Conservation (phyloP, 2,113 vertebrate genomes). For the Microtus richardsoni region DNA sequence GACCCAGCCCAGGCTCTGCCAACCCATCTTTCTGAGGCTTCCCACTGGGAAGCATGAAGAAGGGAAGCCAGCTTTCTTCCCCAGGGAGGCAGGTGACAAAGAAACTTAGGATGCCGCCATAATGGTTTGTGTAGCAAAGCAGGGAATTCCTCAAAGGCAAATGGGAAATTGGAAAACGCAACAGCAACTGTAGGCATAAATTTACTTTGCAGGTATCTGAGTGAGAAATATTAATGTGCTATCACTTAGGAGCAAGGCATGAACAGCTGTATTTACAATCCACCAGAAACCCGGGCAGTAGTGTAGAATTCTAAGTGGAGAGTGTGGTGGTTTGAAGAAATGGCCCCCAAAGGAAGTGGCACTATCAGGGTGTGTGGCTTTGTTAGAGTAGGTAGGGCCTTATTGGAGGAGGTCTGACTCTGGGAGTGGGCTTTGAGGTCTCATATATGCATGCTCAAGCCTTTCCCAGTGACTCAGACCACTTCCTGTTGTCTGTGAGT, state of each 20-base stretch:
- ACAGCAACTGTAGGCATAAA: background rate
- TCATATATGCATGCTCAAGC: background rate
- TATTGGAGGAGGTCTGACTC: background rate
- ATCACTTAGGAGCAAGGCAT: background rate
- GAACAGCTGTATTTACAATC: background rate
- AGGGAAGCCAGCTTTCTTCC: background rate
- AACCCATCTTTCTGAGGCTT: background rate
- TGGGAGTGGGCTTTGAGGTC: background rate
- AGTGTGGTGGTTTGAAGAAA: background rate
- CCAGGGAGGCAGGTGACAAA: background rate
- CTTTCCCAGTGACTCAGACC: background rate
- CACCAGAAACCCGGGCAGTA: background rate
- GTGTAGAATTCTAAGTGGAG: background rate
- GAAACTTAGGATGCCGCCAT: background rate
- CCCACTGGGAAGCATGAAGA: background rate
- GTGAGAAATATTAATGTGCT: background rate
- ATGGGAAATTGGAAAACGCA: background rate
- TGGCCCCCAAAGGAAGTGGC: background rate
- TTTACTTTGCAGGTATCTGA: background rate
- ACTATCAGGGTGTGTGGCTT: background rate
- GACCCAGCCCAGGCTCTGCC: background rate
- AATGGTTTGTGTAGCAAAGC: background rate
- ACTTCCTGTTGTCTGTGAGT: background rate
- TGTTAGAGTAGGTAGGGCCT: background rate
- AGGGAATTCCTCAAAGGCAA: background rate